Base-by-base conservation (phyloP, 92 coral and sea anemone species). In the Zoanthus solanderi region DNA sequence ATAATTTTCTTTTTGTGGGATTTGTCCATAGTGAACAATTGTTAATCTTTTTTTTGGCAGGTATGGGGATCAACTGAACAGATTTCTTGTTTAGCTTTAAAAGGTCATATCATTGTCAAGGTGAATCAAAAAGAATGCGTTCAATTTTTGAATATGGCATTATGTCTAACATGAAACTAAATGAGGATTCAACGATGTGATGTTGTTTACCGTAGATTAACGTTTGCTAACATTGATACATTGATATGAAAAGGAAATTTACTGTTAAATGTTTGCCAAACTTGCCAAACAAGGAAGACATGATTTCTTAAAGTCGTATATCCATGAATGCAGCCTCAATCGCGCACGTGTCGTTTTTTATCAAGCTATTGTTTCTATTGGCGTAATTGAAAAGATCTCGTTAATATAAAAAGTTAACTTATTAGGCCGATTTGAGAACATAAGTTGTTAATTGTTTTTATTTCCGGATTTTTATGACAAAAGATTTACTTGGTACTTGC, bases 31-130 rank as follows among this genome's bases (percentile, higher is more conserved):
- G 23, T n/a, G 74, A 81, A 31, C 85, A 65, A 58, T 60, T 37
- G 63, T 67, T 81, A 63, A 81, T 81, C 85, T 66, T 17, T 44
- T 23, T 15, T 18, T 81, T 66, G 42, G 23, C 85, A 23, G 75
- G 85, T 81, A 81, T 57, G 74, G 13, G 66, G 85, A 81, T 81
- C 85, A 81, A 81, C 65, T 81, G 75, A 81, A 52, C 85, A 66
- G 56, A 81, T 67, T 30, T 8, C 34, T 79, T 65, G 23, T 45
- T 67, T 15, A 4, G 31, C 84, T 16, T 81, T 58, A 66, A 46
- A 81, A 66, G 85, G 85, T 81, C 85, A 66, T 81, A 75, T 45
- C 75, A 81, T 81, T 63, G 60, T 75, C 57, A 65, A 66, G 85
- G 85, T 81, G 75, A 81, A 48, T 71, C 8, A 14, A 73, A 66